Evolutionary conservation across 2,888 invertebrate species (phyloP).

Genomic region (Parascotia fuliginaria): DNA sequence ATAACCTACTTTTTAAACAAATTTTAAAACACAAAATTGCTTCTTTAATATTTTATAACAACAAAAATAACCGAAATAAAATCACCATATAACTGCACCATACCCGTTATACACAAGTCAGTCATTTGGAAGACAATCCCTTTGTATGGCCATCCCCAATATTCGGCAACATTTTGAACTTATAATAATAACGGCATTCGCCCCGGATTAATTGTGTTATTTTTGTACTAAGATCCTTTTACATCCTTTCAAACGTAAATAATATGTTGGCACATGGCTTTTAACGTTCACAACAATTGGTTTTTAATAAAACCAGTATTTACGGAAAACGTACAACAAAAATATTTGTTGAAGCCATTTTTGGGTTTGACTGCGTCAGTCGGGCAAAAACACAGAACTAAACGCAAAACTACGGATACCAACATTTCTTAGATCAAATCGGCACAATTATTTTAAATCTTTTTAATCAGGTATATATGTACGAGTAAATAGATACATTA

Average conservation of each 20-base stretch:
- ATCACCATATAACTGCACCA: constrained; percentile 47
- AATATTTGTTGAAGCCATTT: too few species aligned
- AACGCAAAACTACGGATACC: too few species aligned
- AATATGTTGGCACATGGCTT: constrained; percentile 59
- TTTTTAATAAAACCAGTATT: constrained; percentile 39
- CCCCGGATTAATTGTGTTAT: constrained; percentile 74
- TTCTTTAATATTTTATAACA: too few species aligned
- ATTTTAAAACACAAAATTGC: too few species aligned
- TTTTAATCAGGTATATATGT: too few species aligned
- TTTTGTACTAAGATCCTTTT: constrained; percentile 63
- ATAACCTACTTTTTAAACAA: too few species aligned
- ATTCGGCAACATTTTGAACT: constrained; percentile 68
- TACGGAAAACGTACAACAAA: not conserved
- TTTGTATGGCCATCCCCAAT: constrained; percentile 62
- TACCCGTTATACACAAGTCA: constrained; percentile 57
- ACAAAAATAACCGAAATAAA: too few species aligned
- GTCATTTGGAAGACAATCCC: constrained; percentile 66
- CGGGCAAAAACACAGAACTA: too few species aligned
- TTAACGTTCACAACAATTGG: constrained; percentile 14
- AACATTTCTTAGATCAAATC: too few species aligned
- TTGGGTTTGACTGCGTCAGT: too few species aligned
- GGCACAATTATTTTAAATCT: too few species aligned
- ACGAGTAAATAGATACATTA: too few species aligned
- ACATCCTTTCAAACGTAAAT: constrained; percentile 55
- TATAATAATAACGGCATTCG: constrained; percentile 71